Evolutionary conservation across 2,113 vertebrate species (phyloP), one percentile per base, ranked within the genome.

Genomic region (Beaufortia kweichowensis): DNA sequence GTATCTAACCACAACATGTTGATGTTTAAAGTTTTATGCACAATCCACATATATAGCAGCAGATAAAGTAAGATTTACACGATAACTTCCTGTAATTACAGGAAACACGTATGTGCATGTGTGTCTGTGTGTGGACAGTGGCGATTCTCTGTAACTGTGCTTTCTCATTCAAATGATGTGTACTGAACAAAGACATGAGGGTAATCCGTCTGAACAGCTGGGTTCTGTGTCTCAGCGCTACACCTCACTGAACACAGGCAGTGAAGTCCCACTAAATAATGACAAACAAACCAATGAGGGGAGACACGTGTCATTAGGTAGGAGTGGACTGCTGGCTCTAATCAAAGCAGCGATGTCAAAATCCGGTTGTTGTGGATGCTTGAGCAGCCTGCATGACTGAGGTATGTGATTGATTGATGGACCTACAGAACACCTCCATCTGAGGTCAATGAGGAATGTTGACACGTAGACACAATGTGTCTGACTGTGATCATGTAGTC

Each of bases 131-230:
- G 33, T 57, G 15, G 41, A 7, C 24, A 48, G 23, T 65, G 15
- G 6, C 17, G 17, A 4, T 67, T 24, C 24, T 26, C 3, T 48
- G 43, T 48, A 28, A 21, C 7, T 63, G 29, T 57, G 17, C 24
- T 12, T 28, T 48, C 19, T 53, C 53, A 35, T 55, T 15, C 29
- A 55, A 55, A 21, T 21, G 6, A 31, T 33, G 29, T 70, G 48
- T 55, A 56, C 48, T 56, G 48, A 70, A 70, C 65, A 68, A 31
- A 68, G 46, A 31, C 50, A 70, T 70, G 67, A 69, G 67, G 67
- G 67, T 12, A 29, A 23, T 35, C 62, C n/a, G 2, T 33, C 28
- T 69, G n/a, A 69, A 69, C 19, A 55, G 28, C 48, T 55, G 66
- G 17, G 65, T 8, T 68, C 65, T 46, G 43, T 21, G 43, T 31